Conservation (phyloP, 2,888 invertebrate species). For the Brenthis ino region DNA sequence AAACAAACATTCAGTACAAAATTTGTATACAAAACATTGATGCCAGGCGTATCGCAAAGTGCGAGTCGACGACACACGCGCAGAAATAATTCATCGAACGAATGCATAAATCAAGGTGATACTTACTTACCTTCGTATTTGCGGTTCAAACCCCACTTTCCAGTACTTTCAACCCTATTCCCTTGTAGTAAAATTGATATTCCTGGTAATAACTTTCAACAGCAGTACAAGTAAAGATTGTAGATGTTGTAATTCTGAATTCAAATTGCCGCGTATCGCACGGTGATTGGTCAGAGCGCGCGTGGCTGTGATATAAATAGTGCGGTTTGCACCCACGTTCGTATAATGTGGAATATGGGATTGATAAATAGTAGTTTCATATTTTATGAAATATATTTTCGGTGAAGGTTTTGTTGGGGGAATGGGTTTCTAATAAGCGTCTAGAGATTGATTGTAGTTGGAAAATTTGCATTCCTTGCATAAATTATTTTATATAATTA, state of each 20-base stretch:
- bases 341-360: conserved; percentile 64
- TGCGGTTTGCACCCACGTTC: conserved; percentile 66
- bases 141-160: conserved; percentile 13
- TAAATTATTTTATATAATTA: too few species aligned
- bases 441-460: not conserved
- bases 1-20: conserved; percentile 27
- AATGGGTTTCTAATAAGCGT: not conserved
- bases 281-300: conserved; percentile 78
- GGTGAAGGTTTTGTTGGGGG: conserved; percentile 2
- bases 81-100: conserved; percentile 77
- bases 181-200: conserved; percentile 32
- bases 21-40: conserved; percentile 28
- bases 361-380: conserved; percentile 50
- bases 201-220: conserved; percentile 25
- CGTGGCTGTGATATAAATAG: conserved; percentile 77
- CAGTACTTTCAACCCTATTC: conserved; percentile 34
- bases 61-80: conserved; percentile 64
- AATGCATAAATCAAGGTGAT: conserved; percentile 78
- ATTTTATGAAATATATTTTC: conserved; percentile 27
- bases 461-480: not conserved
- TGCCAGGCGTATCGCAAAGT: conserved; percentile 57
- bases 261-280: conserved; percentile 76
- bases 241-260: conserved; percentile 67
- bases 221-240: conserved; percentile 52
- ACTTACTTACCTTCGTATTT: conserved; percentile 50